Conservation (phyloP, 1,140 invertebrate species). For the Musca domestica region DNA sequence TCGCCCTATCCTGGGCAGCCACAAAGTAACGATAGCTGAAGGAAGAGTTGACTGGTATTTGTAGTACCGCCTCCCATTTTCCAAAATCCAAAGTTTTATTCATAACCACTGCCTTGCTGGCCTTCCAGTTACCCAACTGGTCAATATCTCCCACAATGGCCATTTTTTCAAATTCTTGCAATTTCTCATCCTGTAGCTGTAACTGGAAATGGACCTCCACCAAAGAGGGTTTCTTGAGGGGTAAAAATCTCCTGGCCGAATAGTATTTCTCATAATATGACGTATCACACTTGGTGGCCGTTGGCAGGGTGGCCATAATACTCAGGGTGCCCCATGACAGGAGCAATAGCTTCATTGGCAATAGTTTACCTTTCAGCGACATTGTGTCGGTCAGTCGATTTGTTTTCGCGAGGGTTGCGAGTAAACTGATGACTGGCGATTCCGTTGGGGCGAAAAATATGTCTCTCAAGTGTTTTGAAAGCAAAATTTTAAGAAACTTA, state of each 20-base stretch:
- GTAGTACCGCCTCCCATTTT: constrained; percentile 51
- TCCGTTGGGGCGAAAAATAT: not conserved
- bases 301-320: constrained; percentile 38
- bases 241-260: constrained; percentile 42
- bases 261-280: constrained; percentile 52
- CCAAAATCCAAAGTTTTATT: constrained; percentile 47
- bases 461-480: not conserved
- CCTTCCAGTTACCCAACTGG: constrained; percentile 36
- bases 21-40: constrained; percentile 70
- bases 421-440: too few relatives aligned
- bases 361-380: not conserved
- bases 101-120: constrained; percentile 34
- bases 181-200: constrained; percentile 23
- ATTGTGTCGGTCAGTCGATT: not conserved
- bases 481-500: too few relatives aligned
- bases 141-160: constrained; percentile 42
- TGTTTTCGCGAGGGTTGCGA: not conserved
- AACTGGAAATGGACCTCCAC: constrained; percentile 42
- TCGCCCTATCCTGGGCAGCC: constrained; percentile 28
- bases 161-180: constrained; percentile 32
- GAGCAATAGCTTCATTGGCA: constrained; percentile 27
- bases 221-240: constrained; percentile 41
- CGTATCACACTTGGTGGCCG: constrained; percentile 43
- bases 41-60: constrained; percentile 60
- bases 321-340: constrained; percentile 24